Percentiles rank a stretch among this genome's conserved stretches.
Conservation (phyloP, 2,888 invertebrate genomes). For the Philaethria dido region DNA sequence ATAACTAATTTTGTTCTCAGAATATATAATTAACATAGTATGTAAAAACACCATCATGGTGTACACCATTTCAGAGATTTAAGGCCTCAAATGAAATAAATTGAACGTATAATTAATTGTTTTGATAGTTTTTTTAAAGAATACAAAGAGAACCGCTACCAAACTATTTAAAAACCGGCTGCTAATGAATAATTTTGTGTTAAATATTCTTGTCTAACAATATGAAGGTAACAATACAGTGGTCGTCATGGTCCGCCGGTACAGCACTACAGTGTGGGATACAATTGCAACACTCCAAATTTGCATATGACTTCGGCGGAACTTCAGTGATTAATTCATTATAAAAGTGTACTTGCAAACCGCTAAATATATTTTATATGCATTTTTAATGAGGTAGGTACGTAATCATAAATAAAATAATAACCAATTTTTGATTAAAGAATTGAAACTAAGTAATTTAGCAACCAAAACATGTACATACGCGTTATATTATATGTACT, state of each 20-base stretch:
- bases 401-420: neutral
- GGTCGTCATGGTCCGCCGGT: slow-evolving; percentile 69
- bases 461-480: neutral
- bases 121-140: slow-evolving; percentile 45
- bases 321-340: slow-evolving; percentile 59
- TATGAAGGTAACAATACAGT: slow-evolving; percentile 55
- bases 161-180: slow-evolving; percentile 53
- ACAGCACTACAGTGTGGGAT: slow-evolving; percentile 59
- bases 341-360: slow-evolving; percentile 40
- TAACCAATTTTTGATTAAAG: neutral
- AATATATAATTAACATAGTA: slow-evolving; percentile 18
- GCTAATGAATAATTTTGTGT: slow-evolving; percentile 62
- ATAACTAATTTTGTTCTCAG: slow-evolving; percentile 11
- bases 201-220: slow-evolving; percentile 41
- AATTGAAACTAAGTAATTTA: neutral
- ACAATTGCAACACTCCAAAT: slow-evolving; percentile 70
- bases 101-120: slow-evolving; percentile 44
- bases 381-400: slow-evolving; percentile 21
- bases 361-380: slow-evolving; percentile 36
- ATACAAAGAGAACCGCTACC: slow-evolving; percentile 43
- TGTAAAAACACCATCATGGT: slow-evolving; percentile 7
- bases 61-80: slow-evolving; percentile 11
- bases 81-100: slow-evolving; percentile 40
- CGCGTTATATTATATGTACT: neutral
- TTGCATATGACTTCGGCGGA: slow-evolving; percentile 75